A percentile compares a stretch with the other conserved stretches of the same genome.
Conservation (phyloP, 2,797 vertebrate genomes). For the Liparis tanakae region DNA sequence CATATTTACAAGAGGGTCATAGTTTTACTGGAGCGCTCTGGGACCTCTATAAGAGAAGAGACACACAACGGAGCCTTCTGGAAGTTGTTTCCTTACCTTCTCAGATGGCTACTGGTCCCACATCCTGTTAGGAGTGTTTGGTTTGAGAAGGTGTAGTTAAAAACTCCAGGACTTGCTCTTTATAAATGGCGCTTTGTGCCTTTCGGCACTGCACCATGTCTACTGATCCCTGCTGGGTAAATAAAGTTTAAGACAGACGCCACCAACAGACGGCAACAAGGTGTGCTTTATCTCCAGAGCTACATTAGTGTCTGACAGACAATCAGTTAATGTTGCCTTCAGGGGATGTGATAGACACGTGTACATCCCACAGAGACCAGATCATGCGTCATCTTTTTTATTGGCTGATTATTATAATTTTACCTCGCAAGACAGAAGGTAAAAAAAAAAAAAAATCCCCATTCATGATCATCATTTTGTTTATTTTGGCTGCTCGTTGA, state of each 20-base stretch:
- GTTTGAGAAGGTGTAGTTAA: conserved; percentile 65
- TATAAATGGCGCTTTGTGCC: conserved; percentile 68
- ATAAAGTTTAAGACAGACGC: conserved; percentile 62
- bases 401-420: background rate
- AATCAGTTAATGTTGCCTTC: conserved; percentile 43
- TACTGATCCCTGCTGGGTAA: conserved; percentile 65
- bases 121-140: conserved; percentile 67
- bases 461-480: conserved; percentile 32
- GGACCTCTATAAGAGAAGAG: conserved; percentile 48
- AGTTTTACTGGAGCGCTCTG: conserved; percentile 49
- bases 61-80: conserved; percentile 64
- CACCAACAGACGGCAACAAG: conserved; percentile 54
- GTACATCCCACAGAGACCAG: conserved; percentile 41
- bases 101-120: conserved; percentile 42
- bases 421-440: conserved; percentile 27
- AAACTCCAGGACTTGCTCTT: conserved; percentile 53
- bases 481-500: conserved; percentile 21
- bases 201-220: conserved; percentile 48
- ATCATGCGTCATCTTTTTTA: conserved; percentile 41
- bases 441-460: conserved; percentile 21
- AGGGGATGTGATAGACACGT: conserved; percentile 26
- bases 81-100: conserved; percentile 50
- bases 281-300: conserved; percentile 49
- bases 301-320: conserved; percentile 40
- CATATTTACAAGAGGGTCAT: conserved; percentile 62